Evolutionary conservation across 2,797 vertebrate species (phyloP), one percentile per base, ranked within the genome.

Genomic region (Siniperca obscura): DNA sequence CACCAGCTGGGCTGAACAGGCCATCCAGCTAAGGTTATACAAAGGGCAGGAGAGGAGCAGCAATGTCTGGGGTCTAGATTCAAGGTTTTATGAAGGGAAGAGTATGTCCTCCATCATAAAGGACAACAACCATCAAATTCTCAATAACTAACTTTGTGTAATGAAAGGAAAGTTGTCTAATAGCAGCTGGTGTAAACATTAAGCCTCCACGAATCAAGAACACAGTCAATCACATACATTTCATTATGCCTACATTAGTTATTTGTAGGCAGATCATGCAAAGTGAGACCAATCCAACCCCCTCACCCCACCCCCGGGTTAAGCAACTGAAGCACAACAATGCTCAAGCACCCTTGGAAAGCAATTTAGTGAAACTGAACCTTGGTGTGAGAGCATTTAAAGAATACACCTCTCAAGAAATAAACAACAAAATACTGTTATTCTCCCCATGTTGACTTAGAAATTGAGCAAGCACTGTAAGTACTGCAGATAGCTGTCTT

Each of bases 1-100:
- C 90, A 86, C 90, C 92, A 94, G 92, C 92, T 93, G 92, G 91
- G 83, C 89, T 71, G 84, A 86, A 78, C 89, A 78, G 88, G 61
- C 87, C 62, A 73, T 83, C 79, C 81, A 86, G 78, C 86, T 57
- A 90, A 91, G 92, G 94, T 94, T 92, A 93, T 38, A 57, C 74
- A 87, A 77, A 84, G 91, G 90, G 80, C 90, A 91, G 38, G 69
- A 80, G 76, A 80, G 50, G 68, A 79, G 70, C 44, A 19, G 66
- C 44, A 38, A 78, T 79, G 25, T 69, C 76, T n/a, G 34, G 12
- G 21, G 10, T 74, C 48, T 40, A 73, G 25, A 84, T 70, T 81
- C 42, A 59, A 72, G 42, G 22, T 75, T 82, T 83, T 14, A 64
- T 56, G 42, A 17, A 52, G 34, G n/a, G 42, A 76, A 56, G 25